phyloP scores from a whole-genome alignment of 2,797 vertebrate genomes.

The Megaceryle alcyon region DNA sequence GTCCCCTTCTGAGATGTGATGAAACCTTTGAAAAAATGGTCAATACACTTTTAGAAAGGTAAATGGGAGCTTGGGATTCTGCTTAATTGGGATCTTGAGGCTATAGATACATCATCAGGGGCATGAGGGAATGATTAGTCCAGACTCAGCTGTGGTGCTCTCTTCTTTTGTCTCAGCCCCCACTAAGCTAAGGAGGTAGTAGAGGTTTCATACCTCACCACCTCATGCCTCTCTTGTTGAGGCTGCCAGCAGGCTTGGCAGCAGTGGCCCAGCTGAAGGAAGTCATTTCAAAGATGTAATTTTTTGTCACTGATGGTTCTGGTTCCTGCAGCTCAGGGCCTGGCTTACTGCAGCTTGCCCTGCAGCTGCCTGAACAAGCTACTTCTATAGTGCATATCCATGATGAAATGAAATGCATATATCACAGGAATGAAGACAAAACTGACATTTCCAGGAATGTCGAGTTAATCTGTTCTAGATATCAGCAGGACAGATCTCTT shows the following conservation, averaged over 20 bases:
- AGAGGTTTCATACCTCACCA: not conserved
- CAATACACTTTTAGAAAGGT: slow-evolving; percentile 93
- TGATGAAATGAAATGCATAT: not conserved
- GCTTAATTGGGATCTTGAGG: not conserved
- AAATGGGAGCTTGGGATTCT: slow-evolving; percentile 43
- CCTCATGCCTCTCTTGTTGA: not conserved
- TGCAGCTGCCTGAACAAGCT: not conserved
- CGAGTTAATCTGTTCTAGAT: not conserved
- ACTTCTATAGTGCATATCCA: not conserved
- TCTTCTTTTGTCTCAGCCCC: not conserved
- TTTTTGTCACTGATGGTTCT: not conserved
- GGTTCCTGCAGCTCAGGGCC: not conserved
- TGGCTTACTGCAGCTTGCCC: not conserved
- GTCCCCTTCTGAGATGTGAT: slow-evolving; percentile 94
- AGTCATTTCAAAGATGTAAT: fast-evolving
- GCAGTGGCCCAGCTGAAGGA: not conserved
- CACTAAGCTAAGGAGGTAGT: not conserved
- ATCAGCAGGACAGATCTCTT: not conserved
- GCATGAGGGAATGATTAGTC: not conserved
- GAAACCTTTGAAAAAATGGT: slow-evolving; percentile 99
- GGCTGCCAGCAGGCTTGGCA: not conserved
- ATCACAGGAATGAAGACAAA: not conserved
- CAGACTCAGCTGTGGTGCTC: not conserved
- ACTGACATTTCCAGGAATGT: not conserved
- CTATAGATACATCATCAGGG: not conserved